A percentile compares a stretch with the other conserved stretches of the same genome.
Conservation (phyloP, 2,888 invertebrate genomes). For the Lordiphosa fenestrarum region DNA sequence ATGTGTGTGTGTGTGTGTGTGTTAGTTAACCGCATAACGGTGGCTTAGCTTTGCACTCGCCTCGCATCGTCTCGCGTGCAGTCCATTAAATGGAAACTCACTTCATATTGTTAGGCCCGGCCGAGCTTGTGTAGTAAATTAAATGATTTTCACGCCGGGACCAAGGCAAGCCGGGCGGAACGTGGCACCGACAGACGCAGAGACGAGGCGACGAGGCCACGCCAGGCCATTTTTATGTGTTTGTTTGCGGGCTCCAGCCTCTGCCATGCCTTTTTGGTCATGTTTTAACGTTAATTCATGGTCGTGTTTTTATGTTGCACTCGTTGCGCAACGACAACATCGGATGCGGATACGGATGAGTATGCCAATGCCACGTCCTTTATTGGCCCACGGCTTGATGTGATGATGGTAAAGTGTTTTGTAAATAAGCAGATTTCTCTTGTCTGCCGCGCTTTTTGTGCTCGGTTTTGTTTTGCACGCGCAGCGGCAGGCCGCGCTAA, state of each 20-base stretch:
- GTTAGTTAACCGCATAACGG: conserved; percentile 43
- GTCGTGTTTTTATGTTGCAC: conserved; percentile 75
- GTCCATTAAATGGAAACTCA: conserved; percentile 75
- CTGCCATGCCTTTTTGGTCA: conserved; percentile 57
- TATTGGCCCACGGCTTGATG: conserved; percentile 33
- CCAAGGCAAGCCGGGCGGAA: conserved; percentile 18
- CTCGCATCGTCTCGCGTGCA: conserved; percentile 30
- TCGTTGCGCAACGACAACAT: conserved; percentile 50
- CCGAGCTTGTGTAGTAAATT: conserved; percentile 55
- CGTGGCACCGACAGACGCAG: conserved; percentile 14
- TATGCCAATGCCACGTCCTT: conserved; percentile 17
- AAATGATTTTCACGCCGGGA: conserved; percentile 72
- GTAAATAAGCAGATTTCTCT: conserved; percentile 67
- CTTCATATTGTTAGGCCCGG: conserved; percentile 63
- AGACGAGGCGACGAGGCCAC: conserved; percentile 19
- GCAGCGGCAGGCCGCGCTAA: conserved; percentile 41
- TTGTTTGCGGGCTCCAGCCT: conserved; percentile 51
- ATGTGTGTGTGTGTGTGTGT: conserved; percentile 11
- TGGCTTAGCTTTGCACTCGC: conserved; percentile 38
- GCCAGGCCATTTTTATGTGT: conserved; percentile 66
- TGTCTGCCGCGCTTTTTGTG: conserved; percentile 25
- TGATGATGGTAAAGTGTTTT: conserved; percentile 57
- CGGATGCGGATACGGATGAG: conserved; percentile 14
- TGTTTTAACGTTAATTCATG: conserved; percentile 77
- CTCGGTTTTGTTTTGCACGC: not conserved